A percentile compares a stretch with the other conserved stretches of the same genome.
These are phyloP conservation scores for Andrena chrysosceles DNA, from an alignment of 2,888 invertebrate species.

Conservation along the genomic window DNA sequence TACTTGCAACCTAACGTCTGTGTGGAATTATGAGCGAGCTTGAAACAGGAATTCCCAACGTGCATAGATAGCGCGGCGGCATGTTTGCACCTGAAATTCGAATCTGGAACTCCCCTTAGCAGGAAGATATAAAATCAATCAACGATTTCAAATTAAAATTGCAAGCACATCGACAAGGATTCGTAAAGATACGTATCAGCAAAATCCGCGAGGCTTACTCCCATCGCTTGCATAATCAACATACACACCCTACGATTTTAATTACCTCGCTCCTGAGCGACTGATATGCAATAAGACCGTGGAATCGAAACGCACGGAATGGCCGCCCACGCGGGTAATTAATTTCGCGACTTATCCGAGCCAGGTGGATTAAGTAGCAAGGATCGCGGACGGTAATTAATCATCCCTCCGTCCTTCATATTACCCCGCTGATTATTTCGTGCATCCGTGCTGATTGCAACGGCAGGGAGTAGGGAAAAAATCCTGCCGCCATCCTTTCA, in stretches of 20 bases:
- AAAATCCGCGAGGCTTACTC: neutral
- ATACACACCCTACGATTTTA: slow-evolving; percentile 10
- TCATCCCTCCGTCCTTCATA: neutral
- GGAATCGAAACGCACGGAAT: no score
- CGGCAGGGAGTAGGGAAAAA: neutral
- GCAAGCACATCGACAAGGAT: no score
- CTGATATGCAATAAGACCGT: neutral
- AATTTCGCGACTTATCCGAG: slow-evolving; percentile 52
- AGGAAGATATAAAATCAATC: no score
- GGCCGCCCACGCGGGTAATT: slow-evolving; percentile 40
- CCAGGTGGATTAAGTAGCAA: slow-evolving; percentile 35
- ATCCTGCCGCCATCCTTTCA: neutral
- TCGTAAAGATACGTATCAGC: no score
- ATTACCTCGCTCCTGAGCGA: neutral
- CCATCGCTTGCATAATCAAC: neutral
- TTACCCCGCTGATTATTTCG: neutral
- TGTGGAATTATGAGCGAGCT: neutral
- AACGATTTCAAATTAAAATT: no score
- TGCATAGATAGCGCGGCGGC: no score
- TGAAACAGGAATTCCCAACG: neutral
- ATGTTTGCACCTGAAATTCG: no score
- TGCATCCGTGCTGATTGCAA: neutral
- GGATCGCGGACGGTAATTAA: neutral
- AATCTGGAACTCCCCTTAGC: no score
- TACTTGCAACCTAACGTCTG: neutral